Evolutionary conservation across 2,113 vertebrate genomes (phyloP).

Genomic region (Corapipo altera): DNA sequence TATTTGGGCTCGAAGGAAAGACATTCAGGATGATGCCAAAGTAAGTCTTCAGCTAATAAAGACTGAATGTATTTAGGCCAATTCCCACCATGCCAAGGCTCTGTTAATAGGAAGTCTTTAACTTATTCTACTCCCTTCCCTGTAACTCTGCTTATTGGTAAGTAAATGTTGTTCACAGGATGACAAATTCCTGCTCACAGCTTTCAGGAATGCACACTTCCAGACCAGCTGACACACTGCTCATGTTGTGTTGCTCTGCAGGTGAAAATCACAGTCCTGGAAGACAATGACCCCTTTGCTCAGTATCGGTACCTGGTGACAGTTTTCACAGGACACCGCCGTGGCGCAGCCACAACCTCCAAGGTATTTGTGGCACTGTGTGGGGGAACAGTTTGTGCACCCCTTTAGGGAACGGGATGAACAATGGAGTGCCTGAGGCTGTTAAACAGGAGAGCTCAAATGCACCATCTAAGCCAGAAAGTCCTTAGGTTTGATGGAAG

Average conservation of each 20-base stretch:
- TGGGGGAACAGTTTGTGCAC: neutral
- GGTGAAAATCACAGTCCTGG: constrained; percentile 89
- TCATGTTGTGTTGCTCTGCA: constrained; percentile 19
- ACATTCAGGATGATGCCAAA: constrained; percentile 87
- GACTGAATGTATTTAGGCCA: neutral
- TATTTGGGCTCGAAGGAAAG: constrained; percentile 91
- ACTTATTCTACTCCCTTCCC: neutral
- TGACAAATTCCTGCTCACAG: neutral
- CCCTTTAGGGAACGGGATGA: neutral
- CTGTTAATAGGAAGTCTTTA: neutral
- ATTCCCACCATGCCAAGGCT: neutral
- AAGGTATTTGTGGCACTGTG: constrained; percentile 74
- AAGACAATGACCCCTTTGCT: constrained; percentile 91
- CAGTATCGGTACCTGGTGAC: constrained; percentile 89
- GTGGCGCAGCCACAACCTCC: constrained; percentile 87
- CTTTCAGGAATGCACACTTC: neutral
- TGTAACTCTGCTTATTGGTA: neutral
- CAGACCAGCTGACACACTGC: neutral
- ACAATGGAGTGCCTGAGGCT: neutral
- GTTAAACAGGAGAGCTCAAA: neutral
- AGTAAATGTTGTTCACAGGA: neutral
- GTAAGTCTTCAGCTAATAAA: constrained; percentile 66
- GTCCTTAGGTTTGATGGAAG: neutral
- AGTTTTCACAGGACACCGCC: constrained; percentile 87
- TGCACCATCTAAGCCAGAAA: neutral